phyloP scores from a whole-genome alignment of 1,140 invertebrate species.

The Tribolium madens region DNA sequence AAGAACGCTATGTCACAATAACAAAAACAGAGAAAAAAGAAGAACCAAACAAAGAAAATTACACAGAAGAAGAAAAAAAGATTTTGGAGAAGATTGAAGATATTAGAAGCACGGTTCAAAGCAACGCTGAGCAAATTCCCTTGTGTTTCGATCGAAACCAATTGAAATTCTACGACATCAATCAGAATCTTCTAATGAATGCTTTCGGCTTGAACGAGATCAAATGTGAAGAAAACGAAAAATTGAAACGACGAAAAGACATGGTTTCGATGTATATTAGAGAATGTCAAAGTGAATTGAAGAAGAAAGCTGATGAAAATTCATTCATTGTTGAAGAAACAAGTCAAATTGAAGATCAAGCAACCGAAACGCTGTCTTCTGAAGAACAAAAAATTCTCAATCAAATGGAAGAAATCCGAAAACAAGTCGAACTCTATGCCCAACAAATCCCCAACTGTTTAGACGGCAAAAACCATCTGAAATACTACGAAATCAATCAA shows the following conservation, averaged over 20 bases:
- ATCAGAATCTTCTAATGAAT: conserved; percentile 46
- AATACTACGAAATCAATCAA: conserved; percentile 53
- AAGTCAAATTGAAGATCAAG: not conserved
- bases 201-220: not conserved
- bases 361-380: too few relatives aligned
- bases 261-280: not conserved
- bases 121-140: not conserved
- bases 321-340: not conserved
- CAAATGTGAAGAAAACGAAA: not conserved
- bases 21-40: not conserved
- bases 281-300: not conserved
- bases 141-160: conserved; percentile 17
- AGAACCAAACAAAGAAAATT: not conserved
- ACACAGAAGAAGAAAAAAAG: not conserved
- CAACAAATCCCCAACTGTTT: conserved; percentile 35
- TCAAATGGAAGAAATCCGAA: not conserved
- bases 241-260: not conserved
- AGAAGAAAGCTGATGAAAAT: not conserved
- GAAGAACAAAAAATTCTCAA: not conserved
- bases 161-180: conserved; percentile 52
- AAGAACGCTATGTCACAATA: not conserved
- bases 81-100: conserved; percentile 4
- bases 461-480: conserved; percentile 43
- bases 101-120: not conserved
- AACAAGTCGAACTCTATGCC: not conserved